Evolutionary conservation across 2,888 invertebrate species (phyloP).

Genomic region (Caenorhabditis uteleia): DNA sequence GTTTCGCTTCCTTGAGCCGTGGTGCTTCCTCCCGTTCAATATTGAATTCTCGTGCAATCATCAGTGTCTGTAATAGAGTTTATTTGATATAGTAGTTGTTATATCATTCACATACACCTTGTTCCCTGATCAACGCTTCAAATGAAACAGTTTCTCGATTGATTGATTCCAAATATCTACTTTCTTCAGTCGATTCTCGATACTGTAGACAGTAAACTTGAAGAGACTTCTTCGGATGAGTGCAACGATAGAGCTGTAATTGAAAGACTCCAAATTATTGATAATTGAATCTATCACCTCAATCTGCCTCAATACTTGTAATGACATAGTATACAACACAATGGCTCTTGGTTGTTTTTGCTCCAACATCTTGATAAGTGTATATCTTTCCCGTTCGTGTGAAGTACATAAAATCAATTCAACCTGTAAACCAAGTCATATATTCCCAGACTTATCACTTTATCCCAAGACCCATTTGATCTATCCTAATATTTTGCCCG

Average conservation of each 20-base stretch:
- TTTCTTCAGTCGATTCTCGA: constrained; percentile 92
- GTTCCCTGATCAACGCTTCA: constrained; percentile 87
- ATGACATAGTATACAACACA: constrained; percentile 87
- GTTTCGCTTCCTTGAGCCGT: constrained; percentile 37
- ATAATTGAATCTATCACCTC: constrained; percentile 75
- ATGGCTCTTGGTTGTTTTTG: constrained; percentile 80
- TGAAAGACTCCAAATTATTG: background rate
- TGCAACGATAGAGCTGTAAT: constrained; percentile 76
- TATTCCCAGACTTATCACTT: background rate
- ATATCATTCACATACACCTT: constrained; percentile 78
- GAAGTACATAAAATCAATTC: constrained; percentile 37
- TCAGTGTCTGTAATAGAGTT: constrained; percentile 50
- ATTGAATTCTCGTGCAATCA: constrained; percentile 63
- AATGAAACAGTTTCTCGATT: constrained; percentile 92
- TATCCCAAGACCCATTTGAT: too few species aligned
- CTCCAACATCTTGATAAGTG: constrained; percentile 69
- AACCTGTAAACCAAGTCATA: constrained; percentile 15
- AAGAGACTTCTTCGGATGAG: constrained; percentile 66
- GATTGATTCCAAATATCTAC: constrained; percentile 76
- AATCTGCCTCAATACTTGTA: constrained; percentile 85
- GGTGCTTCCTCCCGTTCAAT: constrained; percentile 60
- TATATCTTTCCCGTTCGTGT: constrained; percentile 73
- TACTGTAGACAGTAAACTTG: constrained; percentile 88
- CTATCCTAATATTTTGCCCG: too few species aligned
- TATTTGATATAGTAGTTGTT: background rate